Percentiles rank a stretch among this genome's conserved stretches.
phyloP scores from a whole-genome alignment of 2,797 vertebrate species.

The Microhierax caerulescens region DNA sequence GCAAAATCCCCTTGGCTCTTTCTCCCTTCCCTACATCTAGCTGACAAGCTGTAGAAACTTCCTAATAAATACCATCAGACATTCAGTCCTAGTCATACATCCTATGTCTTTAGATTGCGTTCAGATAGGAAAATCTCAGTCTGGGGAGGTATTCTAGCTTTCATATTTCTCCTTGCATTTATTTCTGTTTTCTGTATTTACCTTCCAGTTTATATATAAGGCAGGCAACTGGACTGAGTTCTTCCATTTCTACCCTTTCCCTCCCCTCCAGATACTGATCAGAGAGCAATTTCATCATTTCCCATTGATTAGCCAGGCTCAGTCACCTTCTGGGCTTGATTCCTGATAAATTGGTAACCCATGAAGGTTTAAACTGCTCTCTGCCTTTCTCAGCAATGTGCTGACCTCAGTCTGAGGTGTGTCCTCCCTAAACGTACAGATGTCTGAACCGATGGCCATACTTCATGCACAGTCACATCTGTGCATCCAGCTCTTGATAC shows the following conservation, averaged over 20 bases:
- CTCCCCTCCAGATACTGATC: not conserved
- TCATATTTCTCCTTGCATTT: not conserved
- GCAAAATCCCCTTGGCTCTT: not conserved
- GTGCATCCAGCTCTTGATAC: not conserved
- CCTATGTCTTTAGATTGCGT: not conserved
- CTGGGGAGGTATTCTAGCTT: not conserved
- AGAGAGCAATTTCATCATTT: not conserved
- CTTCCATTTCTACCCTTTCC: not conserved
- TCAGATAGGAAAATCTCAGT: not conserved
- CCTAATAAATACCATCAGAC: not conserved
- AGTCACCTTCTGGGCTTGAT: not conserved
- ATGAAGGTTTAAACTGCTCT: not conserved
- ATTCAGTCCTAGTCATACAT: not conserved
- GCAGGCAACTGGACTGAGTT: not conserved
- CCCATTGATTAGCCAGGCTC: not conserved
- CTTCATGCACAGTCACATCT: not conserved
- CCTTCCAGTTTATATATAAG: not conserved
- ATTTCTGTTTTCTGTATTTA: not conserved
- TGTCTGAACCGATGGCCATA: not conserved
- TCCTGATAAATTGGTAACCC: not conserved
- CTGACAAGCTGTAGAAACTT: not conserved
- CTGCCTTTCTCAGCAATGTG: not conserved
- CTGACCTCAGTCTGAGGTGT: constrained; percentile 2
- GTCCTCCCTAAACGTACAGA: not conserved
- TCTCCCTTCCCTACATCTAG: not conserved